Evolutionary conservation across 2,113 vertebrate genomes (phyloP).

Genomic region (Ramphastos sulfuratus): DNA sequence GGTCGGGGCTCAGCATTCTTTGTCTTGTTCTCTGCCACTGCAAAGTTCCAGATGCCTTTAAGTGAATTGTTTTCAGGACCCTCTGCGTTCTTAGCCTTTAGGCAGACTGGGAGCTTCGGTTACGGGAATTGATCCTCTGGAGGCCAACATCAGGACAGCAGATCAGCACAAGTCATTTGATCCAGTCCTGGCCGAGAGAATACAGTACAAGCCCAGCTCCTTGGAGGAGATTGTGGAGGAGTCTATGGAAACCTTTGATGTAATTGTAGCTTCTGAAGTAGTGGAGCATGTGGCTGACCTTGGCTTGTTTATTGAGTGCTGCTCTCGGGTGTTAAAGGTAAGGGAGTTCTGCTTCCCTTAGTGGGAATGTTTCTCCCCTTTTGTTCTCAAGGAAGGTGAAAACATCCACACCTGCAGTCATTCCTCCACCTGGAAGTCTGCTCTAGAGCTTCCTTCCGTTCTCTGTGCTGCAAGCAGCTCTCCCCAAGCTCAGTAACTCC

Average conservation of each 20-base stretch:
- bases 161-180: conserved; percentile 87
- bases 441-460: background rate
- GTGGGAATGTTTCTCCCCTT: background rate
- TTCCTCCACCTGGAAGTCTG: background rate
- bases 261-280: conserved; percentile 93
- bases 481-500: background rate
- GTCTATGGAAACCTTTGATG: conserved; percentile 81
- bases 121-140: conserved; percentile 91
- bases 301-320: conserved; percentile 88
- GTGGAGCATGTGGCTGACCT: conserved; percentile 92
- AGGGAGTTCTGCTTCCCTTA: conserved; percentile 52
- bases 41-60: background rate
- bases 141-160: conserved; percentile 88
- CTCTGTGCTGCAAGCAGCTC: background rate
- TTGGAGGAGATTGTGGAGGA: conserved; percentile 87
- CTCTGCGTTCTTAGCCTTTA: conserved; percentile 82
- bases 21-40: background rate
- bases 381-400: background rate
- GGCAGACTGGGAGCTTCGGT: conserved; percentile 90
- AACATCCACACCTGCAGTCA: background rate
- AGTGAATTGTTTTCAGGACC: conserved; percentile 31
- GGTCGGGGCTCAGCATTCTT: background rate
- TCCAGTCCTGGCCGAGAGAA: conserved; percentile 77
- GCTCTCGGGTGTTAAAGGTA: conserved; percentile 89
- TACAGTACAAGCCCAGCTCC: conserved; percentile 85